Evolutionary conservation across 1,140 invertebrate species (phyloP).

Genomic region (Drosophila nigrodunni): DNA sequence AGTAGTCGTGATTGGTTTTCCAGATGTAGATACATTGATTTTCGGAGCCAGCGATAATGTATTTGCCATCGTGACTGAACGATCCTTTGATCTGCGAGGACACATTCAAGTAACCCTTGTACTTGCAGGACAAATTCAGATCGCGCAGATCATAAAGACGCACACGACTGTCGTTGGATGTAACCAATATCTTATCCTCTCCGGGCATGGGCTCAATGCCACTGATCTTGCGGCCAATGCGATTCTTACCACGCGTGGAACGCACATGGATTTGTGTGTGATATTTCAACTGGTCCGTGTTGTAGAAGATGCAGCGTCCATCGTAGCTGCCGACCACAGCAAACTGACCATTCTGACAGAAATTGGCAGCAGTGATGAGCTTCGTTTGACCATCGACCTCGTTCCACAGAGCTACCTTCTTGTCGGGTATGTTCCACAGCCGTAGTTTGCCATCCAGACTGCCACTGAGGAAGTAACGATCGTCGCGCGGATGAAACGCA

Average conservation of each 20-base stretch:
- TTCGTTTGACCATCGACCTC: conserved; percentile 97
- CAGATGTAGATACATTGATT: conserved; percentile 99
- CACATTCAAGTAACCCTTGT: conserved; percentile 96
- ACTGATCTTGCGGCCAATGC: conserved; percentile 97
- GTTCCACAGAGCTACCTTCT: conserved; percentile 98
- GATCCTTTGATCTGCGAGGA: conserved; percentile 99
- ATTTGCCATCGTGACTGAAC: conserved; percentile 98
- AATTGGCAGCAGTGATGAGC: conserved; percentile 98
- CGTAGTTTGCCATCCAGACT: conserved; percentile 98
- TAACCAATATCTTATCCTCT: conserved; percentile 98
- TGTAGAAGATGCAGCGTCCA: conserved; percentile 99
- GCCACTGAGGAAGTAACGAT: conserved; percentile 97
- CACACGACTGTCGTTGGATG: conserved; percentile 99
- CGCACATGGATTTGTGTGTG: conserved; percentile 98
- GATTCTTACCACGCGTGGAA: conserved; percentile 97
- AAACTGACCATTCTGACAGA: conserved; percentile 99
- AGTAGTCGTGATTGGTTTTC: conserved; percentile 98
- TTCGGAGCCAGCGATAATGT: conserved; percentile 98
- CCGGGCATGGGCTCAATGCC: conserved; percentile 98
- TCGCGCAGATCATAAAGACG: conserved; percentile 98
- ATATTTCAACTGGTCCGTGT: conserved; percentile 98
- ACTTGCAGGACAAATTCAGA: conserved; percentile 98
- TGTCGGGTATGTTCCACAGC: conserved; percentile 99
- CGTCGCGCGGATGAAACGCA: conserved; percentile 98
- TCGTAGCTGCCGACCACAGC: conserved; percentile 99